A percentile compares a stretch with the other conserved stretches of the same genome.
Conservation (phyloP, 2,113 vertebrate genomes). For the Daboia siamensis region DNA sequence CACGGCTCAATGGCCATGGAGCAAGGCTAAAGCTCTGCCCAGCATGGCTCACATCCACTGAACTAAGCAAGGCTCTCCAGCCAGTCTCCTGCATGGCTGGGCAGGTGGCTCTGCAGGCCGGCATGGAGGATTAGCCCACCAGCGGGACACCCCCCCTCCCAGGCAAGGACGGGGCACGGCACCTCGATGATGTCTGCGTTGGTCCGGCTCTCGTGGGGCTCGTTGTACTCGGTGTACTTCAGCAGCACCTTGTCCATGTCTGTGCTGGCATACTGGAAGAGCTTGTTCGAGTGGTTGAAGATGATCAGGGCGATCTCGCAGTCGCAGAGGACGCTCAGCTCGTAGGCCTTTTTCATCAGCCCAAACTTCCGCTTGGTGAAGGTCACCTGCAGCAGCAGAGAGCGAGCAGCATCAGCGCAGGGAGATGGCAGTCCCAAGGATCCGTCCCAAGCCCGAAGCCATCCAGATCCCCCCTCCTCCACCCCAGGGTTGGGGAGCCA, state of each 20-base stretch:
- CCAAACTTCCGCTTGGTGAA: conserved; percentile 90
- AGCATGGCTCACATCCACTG: background rate
- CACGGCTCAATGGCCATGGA: background rate
- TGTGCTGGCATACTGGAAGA: conserved; percentile 95
- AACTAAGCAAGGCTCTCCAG: background rate
- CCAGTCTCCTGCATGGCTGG: background rate
- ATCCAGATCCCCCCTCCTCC: background rate
- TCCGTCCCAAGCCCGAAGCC: background rate
- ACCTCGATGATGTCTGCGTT: conserved; percentile 95
- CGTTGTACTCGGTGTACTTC: conserved; percentile 95
- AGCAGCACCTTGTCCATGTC: conserved; percentile 97
- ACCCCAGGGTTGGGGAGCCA: background rate
- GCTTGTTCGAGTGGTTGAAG: conserved; percentile 89
- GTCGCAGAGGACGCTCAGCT: conserved; percentile 81
- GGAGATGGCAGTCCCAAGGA: background rate
- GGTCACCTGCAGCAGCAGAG: conserved; percentile 62
- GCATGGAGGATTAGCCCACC: background rate
- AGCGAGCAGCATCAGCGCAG: fast-evolving
- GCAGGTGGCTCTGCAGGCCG: background rate
- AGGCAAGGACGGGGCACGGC: background rate
- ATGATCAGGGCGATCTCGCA: conserved; percentile 74
- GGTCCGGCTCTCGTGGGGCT: conserved; percentile 92
- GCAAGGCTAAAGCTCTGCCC: background rate
- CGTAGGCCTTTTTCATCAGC: conserved; percentile 99
- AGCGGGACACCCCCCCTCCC: too few species aligned